Evolutionary conservation across 2,797 vertebrate genomes (phyloP).

Genomic region (Pristis pectinata): DNA sequence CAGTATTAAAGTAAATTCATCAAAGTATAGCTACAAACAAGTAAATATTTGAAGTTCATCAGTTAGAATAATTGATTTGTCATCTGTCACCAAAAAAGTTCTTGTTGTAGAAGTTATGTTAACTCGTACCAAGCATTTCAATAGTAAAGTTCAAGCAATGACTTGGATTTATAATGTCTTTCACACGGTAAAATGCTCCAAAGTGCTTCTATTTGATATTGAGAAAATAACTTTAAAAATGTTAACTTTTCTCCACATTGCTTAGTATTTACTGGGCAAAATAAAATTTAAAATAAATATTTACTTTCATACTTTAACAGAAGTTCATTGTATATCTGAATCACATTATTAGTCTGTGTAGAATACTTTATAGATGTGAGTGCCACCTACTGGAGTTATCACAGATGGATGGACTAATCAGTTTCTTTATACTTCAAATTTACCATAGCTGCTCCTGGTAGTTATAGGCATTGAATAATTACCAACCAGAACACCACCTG

Average conservation of each 20-base stretch:
- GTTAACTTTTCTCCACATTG: neutral
- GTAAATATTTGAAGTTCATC: neutral
- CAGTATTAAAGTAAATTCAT: neutral
- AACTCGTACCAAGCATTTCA: neutral
- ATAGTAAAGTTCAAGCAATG: neutral
- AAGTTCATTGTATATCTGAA: neutral
- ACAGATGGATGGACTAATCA: neutral
- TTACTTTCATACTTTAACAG: neutral
- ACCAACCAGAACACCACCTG: neutral
- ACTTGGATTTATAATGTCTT: neutral
- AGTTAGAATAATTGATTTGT: neutral
- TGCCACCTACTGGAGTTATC: constrained; percentile 17
- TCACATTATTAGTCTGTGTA: neutral
- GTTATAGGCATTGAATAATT: neutral
- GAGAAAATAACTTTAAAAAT: neutral
- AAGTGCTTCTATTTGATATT: neutral
- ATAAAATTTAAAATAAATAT: neutral
- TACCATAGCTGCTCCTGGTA: neutral
- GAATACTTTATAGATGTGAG: neutral
- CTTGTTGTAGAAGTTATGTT: neutral
- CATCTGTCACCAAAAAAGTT: no score
- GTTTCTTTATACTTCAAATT: neutral
- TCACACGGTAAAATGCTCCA: neutral
- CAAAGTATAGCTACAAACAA: neutral
- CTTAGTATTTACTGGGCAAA: neutral